Evolutionary conservation across 1,140 invertebrate species (phyloP), one percentile per base, ranked within the genome.

Genomic region (Melanaphis sacchari): DNA sequence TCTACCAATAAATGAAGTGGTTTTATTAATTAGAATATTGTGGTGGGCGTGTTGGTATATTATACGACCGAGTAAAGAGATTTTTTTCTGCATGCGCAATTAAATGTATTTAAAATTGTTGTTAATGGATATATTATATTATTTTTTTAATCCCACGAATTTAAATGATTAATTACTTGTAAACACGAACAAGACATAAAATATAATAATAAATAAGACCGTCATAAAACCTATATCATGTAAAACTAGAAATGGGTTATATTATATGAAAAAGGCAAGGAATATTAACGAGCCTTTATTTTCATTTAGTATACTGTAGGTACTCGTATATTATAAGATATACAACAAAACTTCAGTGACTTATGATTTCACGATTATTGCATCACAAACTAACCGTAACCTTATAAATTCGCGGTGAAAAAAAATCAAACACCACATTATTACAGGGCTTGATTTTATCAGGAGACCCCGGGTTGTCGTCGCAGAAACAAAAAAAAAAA

Each of bases 21-120:
- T 40, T 84, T 84, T 26, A 84, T 85, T 85, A 85, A 85, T 85
- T 43, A 85, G 26, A 85, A 85, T 85, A 26, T 11, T 85, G 11
- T 85, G n/a, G 84, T 85, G 82, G 82, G 82, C 9, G 82, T 40
- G 38, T 84, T 3, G 24, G 11, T 31, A 5, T 40, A 22, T 26
- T 40, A 18, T 26, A 85, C 31, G 26, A 85, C 40, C 15, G 26
- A 85, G 43, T 85, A 31, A 43, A 31, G 11, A 43, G 82, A 40
- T 18, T 85, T 85, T 84, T 41, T 85, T 40, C 40, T 31, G 21
- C 26, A 85, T 40, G 1, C 5, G 84, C 38, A 41, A 85, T 85
- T 85, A 43, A 85, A 85, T 31, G 21, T 76, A n/a, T 85, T 43
- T 41, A 41, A 26, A 84, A 43, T 43, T 41, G 9, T 18, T 43